These are phyloP conservation scores for Drosophila tsacasi DNA, from an alignment of 1,140 invertebrate genomes.

Conservation along the genomic window DNA sequence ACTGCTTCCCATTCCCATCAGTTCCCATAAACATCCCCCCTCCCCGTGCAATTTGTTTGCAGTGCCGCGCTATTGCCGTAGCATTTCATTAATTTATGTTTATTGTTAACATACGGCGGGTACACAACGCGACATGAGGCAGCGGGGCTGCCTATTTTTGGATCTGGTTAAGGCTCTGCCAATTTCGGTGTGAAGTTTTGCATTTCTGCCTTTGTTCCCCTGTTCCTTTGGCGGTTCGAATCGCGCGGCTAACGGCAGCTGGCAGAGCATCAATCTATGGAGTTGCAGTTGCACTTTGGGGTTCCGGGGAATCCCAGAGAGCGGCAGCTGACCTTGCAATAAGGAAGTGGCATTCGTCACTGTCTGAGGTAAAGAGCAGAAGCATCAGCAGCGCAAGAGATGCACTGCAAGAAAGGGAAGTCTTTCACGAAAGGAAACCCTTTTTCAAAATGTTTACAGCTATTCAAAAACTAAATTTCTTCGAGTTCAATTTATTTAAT, in stretches of 20 bases:
- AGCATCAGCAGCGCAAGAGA: neutral
- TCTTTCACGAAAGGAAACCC: neutral
- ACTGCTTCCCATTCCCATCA: slow-evolving; percentile 16
- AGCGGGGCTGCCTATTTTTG: slow-evolving; percentile 60
- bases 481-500: no score
- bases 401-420: slow-evolving; percentile 3
- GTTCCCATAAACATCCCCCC: slow-evolving; percentile 37
- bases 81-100: slow-evolving; percentile 83
- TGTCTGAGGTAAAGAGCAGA: slow-evolving; percentile 46
- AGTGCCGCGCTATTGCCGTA: slow-evolving; percentile 58
- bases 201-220: slow-evolving; percentile 36
- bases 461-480: neutral
- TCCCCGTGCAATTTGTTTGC: slow-evolving; percentile 33
- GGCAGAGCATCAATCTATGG: slow-evolving; percentile 79
- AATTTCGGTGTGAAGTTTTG: slow-evolving; percentile 75
- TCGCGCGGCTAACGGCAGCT: slow-evolving; percentile 68
- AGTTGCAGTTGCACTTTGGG: slow-evolving; percentile 15
- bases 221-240: slow-evolving; percentile 19
- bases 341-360: slow-evolving; percentile 78
- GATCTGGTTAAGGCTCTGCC: slow-evolving; percentile 58
- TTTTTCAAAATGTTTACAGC: neutral
- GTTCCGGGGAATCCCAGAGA: slow-evolving; percentile 7
- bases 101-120: slow-evolving; percentile 52
- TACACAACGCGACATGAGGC: slow-evolving; percentile 37
- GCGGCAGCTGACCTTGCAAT: slow-evolving; percentile 73